Evolutionary conservation across 2,888 invertebrate genomes (phyloP), one percentile per base, ranked within the genome.

Genomic region (Brachyptera risi): DNA sequence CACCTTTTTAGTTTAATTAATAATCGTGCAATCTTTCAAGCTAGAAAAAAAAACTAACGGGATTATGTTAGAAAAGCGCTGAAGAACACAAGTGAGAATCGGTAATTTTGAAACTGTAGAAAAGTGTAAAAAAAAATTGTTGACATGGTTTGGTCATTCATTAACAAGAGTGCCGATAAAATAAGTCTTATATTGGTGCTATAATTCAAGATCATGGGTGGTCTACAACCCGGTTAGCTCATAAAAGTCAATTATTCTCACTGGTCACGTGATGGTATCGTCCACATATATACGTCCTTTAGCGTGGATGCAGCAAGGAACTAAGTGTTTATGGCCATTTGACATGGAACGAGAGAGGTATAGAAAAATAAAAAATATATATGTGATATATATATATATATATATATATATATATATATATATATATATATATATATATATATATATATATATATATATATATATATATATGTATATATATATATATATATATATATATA

Each of bases 211-310:
- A 37, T 15, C 19, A 21, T 54, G 54, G 54, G 54, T 54, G 54
- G 54, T 54, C 54, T 54, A 54, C 35, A 54, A 35, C 54, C 54
- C 21, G 19, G 54, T 31, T 27, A 21, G 17, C 11, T 54, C 58
- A 44, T 58, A 58, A 58, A 58, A 42, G 58, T 24, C 42, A 42
- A 58, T 58, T 58, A 38, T 58, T 58, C 58, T 47, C 58, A 58
- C 44, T 44, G 24, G 13, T 3, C 47, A 24, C 7, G 19, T 35
- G 54, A 54, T 54, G n/a, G 17, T 21, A 54, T 54, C 54, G 37
- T 37, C 24, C 11, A 21, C 5, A 37, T n/a, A n/a, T n/a, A n/a
- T n/a, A n/a, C n/a, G n/a, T n/a, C n/a, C n/a, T n/a, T n/a, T n/a
- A n/a, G n/a, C n/a, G n/a, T n/a, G n/a, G n/a, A n/a, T n/a, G n/a